Evolutionary conservation across 1,140 invertebrate species (phyloP).

Genomic region (Rhynchophorus ferrugineus): DNA sequence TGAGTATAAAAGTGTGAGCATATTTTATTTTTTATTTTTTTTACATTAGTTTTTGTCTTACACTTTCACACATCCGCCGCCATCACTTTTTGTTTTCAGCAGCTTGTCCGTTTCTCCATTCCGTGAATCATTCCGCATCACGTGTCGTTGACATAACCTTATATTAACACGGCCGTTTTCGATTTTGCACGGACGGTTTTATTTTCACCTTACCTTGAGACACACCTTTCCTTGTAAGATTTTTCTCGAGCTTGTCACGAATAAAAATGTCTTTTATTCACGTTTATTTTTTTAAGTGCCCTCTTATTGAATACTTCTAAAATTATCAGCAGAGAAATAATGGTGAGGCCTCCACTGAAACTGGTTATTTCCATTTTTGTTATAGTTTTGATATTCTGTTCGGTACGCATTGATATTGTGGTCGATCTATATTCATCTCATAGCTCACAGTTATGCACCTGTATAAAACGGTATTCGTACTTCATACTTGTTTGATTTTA

Average conservation of each 20-base stretch:
- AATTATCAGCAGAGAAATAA: too few relatives aligned
- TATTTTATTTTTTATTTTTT: conserved; percentile 1
- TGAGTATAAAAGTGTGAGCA: conserved; percentile 17
- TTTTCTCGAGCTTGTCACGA: background rate
- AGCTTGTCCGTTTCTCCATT: too few relatives aligned
- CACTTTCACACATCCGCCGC: background rate
- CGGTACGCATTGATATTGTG: background rate
- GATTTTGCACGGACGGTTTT: background rate
- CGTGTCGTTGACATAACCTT: too few relatives aligned
- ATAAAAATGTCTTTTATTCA: too few relatives aligned
- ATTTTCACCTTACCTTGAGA: conserved; percentile 1
- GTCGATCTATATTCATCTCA: background rate
- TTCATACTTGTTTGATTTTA: background rate
- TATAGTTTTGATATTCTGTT: too few relatives aligned
- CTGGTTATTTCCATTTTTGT: too few relatives aligned
- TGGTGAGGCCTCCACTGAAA: too few relatives aligned
- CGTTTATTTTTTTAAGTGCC: too few relatives aligned
- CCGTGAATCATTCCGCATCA: too few relatives aligned
- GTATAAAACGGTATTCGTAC: background rate
- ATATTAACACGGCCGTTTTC: background rate
- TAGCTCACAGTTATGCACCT: background rate
- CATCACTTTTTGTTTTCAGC: too few relatives aligned
- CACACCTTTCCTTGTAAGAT: background rate
- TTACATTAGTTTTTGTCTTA: background rate
- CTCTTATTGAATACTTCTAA: too few relatives aligned